Evolutionary conservation across 64 coral and sea anemone species (phyloP).

Genomic region (Acropora yongei): DNA sequence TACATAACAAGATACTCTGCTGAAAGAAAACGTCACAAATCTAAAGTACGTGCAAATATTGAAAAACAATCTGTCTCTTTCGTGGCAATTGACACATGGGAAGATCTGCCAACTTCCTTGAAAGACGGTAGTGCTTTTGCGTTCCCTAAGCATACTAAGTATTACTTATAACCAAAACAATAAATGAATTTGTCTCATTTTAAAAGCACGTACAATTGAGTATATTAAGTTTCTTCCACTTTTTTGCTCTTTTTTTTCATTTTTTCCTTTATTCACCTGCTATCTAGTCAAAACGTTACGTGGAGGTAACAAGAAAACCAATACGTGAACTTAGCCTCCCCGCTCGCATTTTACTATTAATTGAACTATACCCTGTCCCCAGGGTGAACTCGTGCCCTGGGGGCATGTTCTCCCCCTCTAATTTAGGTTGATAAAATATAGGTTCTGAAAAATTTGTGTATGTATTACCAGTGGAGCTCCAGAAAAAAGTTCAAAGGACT

Average conservation of each 20-base stretch:
- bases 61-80: constrained; percentile 47
- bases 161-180: neutral
- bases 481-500: too few species aligned
- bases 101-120: constrained; percentile 18
- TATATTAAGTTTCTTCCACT: neutral
- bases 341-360: neutral
- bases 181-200: neutral
- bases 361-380: neutral
- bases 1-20: constrained; percentile 49
- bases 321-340: too few species aligned
- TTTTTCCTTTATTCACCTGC: neutral
- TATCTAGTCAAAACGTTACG: neutral
- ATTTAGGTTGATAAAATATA: too few species aligned
- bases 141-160: neutral
- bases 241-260: neutral
- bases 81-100: constrained; percentile 30
- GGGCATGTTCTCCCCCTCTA: too few species aligned
- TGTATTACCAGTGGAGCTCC: too few species aligned
- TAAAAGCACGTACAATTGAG: too few species aligned
- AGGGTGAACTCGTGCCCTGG: too few species aligned
- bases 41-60: constrained; percentile 17
- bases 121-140: constrained; percentile 26
- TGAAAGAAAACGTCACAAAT: constrained; percentile 9
- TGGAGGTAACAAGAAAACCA: neutral
- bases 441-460: too few species aligned